Conservation (phyloP, 2,888 invertebrate species). For the Polietes domitor region DNA sequence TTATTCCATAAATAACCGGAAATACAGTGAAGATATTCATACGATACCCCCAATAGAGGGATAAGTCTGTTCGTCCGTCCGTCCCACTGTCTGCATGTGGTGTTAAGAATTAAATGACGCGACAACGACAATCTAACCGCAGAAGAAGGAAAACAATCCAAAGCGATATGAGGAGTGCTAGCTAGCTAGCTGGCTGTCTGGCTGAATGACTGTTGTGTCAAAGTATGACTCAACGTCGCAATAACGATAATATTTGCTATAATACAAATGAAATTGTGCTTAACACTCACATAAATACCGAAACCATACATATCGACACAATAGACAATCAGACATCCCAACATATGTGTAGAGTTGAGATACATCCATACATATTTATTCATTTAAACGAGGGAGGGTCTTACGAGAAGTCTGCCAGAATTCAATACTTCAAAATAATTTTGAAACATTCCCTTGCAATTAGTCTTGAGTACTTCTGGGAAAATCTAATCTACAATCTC, state of each 20-base stretch:
- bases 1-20: slow-evolving; percentile 26
- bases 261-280: neutral
- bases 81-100: neutral
- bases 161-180: neutral
- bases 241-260: neutral
- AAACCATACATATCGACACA: neutral
- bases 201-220: neutral
- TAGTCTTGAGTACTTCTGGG: too few relatives aligned
- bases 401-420: too few relatives aligned
- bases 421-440: too few relatives aligned
- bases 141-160: neutral
- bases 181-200: neutral
- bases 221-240: neutral
- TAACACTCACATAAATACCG: neutral
- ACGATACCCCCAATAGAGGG: neutral
- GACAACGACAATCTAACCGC: neutral
- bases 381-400: too few relatives aligned
- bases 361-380: too few relatives aligned
- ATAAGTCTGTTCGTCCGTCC: neutral
- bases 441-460: too few relatives aligned
- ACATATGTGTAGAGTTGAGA: too few relatives aligned
- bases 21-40: neutral
- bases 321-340: neutral
- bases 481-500: too few relatives aligned
- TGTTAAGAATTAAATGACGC: neutral